Evolutionary conservation across 2,797 vertebrate species (phyloP).

Genomic region (Eulemur albifrons): DNA sequence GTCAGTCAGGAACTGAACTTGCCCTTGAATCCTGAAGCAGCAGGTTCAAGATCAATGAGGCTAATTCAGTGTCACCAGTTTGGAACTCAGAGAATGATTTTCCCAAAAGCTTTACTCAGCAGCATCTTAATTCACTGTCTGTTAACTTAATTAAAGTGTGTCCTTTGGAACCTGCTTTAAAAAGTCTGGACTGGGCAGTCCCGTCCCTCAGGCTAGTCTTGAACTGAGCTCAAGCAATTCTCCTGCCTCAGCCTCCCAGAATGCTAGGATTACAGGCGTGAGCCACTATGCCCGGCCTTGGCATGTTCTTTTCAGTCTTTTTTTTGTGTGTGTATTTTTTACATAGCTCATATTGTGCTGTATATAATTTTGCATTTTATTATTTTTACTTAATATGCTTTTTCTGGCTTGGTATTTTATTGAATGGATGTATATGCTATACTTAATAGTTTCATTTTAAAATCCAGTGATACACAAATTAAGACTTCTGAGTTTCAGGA

Average conservation of each 20-base stretch:
- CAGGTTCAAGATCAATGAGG: not conserved
- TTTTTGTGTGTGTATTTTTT: not conserved
- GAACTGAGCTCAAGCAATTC: too few species aligned
- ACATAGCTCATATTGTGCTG: not conserved
- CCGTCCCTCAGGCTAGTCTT: too few species aligned
- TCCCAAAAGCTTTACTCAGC: not conserved
- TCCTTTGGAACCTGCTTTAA: not conserved
- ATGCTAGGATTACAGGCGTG: too few species aligned
- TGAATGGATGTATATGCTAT: not conserved
- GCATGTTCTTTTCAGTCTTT: not conserved
- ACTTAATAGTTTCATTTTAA: constrained; percentile 21
- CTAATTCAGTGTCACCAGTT: not conserved
- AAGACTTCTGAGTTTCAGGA: not conserved
- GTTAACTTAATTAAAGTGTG: not conserved
- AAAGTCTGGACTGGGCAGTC: not conserved
- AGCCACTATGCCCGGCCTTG: too few species aligned
- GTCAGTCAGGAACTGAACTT: not conserved
- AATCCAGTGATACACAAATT: not conserved
- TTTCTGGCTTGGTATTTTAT: constrained; percentile 19
- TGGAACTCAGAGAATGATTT: not conserved
- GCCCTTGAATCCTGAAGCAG: not conserved
- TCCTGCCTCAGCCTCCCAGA: too few species aligned
- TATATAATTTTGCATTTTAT: not conserved
- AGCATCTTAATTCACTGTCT: constrained; percentile 8
- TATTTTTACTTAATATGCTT: not conserved